phyloP scores from a whole-genome alignment of 2,113 vertebrate genomes.

The Atractosteus spatula region DNA sequence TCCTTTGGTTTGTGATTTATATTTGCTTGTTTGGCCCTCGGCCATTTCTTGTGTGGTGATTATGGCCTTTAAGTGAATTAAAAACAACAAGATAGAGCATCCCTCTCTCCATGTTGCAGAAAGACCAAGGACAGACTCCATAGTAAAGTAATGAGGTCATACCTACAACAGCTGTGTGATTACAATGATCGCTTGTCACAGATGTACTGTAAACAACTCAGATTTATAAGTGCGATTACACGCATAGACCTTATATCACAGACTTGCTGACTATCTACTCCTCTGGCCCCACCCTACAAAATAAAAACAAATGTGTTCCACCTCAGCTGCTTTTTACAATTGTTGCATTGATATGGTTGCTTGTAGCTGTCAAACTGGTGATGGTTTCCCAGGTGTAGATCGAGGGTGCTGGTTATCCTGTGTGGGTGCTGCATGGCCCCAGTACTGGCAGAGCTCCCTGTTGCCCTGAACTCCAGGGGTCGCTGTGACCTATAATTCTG shows the following conservation, averaged over 20 bases:
- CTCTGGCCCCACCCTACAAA: slow-evolving; percentile 23
- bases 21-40: too few relatives aligned
- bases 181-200: slow-evolving; percentile 36
- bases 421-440: slow-evolving; percentile 12
- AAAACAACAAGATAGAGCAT: background rate
- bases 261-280: slow-evolving; percentile 38
- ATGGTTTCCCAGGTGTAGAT: slow-evolving; percentile 48
- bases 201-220: slow-evolving; percentile 41
- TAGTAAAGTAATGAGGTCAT: slow-evolving; percentile 38
- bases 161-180: slow-evolving; percentile 55
- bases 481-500: background rate
- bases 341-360: slow-evolving; percentile 48
- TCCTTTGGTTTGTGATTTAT: too few relatives aligned
- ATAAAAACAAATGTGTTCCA: slow-evolving; percentile 24
- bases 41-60: too few relatives aligned
- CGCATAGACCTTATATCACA: slow-evolving; percentile 27
- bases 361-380: slow-evolving; percentile 46
- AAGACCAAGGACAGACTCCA: slow-evolving; percentile 37
- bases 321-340: slow-evolving; percentile 40
- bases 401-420: background rate
- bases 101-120: slow-evolving; percentile 35
- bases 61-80: too few relatives aligned
- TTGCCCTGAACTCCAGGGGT: slow-evolving; percentile 26
- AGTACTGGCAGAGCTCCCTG: slow-evolving; percentile 26
- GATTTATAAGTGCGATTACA: slow-evolving; percentile 16